These are phyloP conservation scores for Cephus pulcher DNA, from an alignment of 2,888 invertebrate genomes.

Conservation along the genomic window DNA sequence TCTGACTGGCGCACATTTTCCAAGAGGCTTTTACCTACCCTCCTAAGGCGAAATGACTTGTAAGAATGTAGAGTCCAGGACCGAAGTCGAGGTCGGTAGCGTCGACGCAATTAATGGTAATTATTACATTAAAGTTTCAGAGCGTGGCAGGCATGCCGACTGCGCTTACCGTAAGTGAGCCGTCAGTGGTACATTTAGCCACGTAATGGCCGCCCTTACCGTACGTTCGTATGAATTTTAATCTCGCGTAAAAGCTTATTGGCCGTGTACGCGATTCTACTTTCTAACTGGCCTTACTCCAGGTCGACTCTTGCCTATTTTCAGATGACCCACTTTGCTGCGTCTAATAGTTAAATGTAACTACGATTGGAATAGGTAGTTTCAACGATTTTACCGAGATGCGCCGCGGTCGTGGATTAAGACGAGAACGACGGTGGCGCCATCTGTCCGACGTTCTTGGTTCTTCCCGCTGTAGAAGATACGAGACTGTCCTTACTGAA, in stretches of 20 bases:
- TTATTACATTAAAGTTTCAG: conserved; percentile 27
- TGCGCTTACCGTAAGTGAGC: conserved; percentile 17
- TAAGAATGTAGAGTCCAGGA: not conserved
- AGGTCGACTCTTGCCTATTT: conserved; percentile 14
- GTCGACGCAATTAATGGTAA: conserved; percentile 36
- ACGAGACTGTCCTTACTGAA: not conserved
- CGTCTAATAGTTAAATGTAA: conserved; percentile 6
- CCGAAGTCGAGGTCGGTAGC: not conserved
- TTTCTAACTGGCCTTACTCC: not conserved
- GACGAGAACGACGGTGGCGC: not conserved
- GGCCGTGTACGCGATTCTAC: conserved; percentile 15
- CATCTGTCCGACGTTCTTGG: not conserved
- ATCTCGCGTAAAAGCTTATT: conserved; percentile 45
- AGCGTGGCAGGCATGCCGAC: conserved; percentile 5
- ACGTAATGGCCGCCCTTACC: not conserved
- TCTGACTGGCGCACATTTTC: not conserved
- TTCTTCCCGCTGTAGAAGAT: not conserved
- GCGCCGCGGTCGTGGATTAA: not conserved
- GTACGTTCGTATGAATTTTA: conserved; percentile 46
- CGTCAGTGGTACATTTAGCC: conserved; percentile 7
- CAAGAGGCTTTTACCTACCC: not conserved
- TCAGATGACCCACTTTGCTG: conserved; percentile 25
- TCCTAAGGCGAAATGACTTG: not conserved
- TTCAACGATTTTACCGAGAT: not conserved
- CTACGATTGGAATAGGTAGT: not conserved